Evolutionary conservation across 2,113 vertebrate genomes (phyloP), one percentile per base, ranked within the genome.

Genomic region (Psammodynastes pulverulentus): DNA sequence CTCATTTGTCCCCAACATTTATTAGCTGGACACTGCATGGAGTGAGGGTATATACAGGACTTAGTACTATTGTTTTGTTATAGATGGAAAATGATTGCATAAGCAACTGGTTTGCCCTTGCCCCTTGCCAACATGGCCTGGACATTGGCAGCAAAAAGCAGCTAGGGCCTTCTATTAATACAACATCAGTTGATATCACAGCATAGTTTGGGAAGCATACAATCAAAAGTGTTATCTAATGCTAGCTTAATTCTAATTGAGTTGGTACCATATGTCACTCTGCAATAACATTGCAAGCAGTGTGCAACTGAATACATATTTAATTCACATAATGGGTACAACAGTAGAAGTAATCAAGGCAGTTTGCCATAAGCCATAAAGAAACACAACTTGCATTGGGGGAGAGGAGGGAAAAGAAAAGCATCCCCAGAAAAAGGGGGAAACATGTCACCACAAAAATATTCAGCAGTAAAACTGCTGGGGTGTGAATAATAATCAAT

Each of bases 271-370:
- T 98, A 98, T 98, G 98, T 98, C 98, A 98, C 96, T 96, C 97
- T 95, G 98, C 97, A 98, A 97, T 98, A 98, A 98, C 97, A 98
- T 96, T 94, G 94, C 97, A 96, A 98, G 97, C 98, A 98, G 97
- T 97, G 97, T 97, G 97, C 97, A 97, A 96, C 97, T 97, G 98
- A 98, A 98, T 98, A 98, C 98, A 98, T 98, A 98, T 98, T 98
- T 98, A 98, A 98, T 98, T 98, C 98, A 97, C 97, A 98, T 98
- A 98, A 98, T 98, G 98, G 97, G 97, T 98, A 98, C 97, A 98
- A 98, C 97, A 97, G 98, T 97, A 97, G 97, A 97, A 98, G 98
- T 98, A 98, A 98, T 98, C 98, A 98, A 98, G 97, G 97, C 98
- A 98, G 97, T 97, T 97, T 98, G 98, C 98, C 98, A 98, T 98